Conservation (phyloP, 2,113 vertebrate species). For the Muntiacus reevesi region DNA sequence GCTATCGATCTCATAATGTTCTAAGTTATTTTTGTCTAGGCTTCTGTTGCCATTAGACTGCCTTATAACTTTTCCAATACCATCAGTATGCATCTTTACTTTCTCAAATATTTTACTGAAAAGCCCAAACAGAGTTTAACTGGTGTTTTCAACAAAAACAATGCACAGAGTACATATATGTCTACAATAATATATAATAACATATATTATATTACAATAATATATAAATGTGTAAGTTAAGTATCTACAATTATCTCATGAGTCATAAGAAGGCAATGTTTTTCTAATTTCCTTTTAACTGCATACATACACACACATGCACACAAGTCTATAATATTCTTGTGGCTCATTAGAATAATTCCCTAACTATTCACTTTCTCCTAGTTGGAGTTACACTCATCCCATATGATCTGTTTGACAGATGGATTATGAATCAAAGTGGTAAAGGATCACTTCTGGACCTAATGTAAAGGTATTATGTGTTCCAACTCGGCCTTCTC, state of each 20-base stretch:
- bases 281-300: background rate
- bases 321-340: background rate
- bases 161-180: background rate
- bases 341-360: background rate
- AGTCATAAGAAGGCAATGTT: background rate
- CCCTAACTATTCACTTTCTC: background rate
- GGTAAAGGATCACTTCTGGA: background rate
- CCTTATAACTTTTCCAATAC: background rate
- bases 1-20: background rate
- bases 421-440: background rate
- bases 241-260: background rate
- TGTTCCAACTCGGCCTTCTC: background rate
- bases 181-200: background rate
- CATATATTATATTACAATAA: background rate
- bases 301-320: background rate
- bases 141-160: background rate
- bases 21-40: background rate
- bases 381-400: background rate
- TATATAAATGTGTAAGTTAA: background rate
- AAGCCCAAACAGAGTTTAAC: background rate
- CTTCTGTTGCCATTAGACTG: background rate
- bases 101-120: background rate
- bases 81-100: background rate
- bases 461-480: background rate
- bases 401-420: background rate